Evolutionary conservation across 2,888 invertebrate genomes (phyloP), one percentile per base, ranked within the genome.

Genomic region (Caradrina kadenii): DNA sequence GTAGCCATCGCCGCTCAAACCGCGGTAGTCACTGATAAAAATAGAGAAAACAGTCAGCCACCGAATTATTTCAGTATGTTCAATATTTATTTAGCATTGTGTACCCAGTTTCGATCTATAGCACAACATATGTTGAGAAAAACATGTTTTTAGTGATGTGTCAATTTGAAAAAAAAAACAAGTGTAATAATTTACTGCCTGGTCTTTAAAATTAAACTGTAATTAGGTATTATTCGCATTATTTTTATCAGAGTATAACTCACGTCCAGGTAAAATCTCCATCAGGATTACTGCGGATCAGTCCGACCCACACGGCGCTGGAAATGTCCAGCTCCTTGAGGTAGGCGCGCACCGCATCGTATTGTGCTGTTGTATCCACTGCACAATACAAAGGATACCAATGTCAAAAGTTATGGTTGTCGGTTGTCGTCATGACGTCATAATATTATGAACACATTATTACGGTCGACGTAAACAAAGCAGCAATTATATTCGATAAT

Each of bases 231-330:
- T 10, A 13, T 4, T 15, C 2, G 15, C 13, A 13, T 35, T 35
- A 35, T 35, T 35, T 15, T 2, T 42, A 42, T 13, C 13, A 35
- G 8, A 49, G 58, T 58, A 54, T 42, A 88, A 97, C 97, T 96
- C 95, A 98, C 98, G 97, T 97, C 98, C 98, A 98, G 84, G 97
- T 96, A 88, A 98, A 98, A 79, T 97, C 97, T 68, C 97, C 97
- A 82, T 97, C 97, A 68, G 97, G 97, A 86, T 97, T 96, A 86
- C 97, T 97, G 84, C 97, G 97, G 86, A 97, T 97, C 79, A 98
- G 96, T 72, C 98, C 98, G 84, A 98, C 97, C 98, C 98, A 98
- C 73, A 98, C 97, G 64, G 97, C 97, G 89, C 97, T 97, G 53
- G 97, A 96, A 74, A 98, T 97, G 89, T 98, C 98, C 92, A 98